Percentiles rank a stretch among this genome's conserved stretches.
phyloP scores from a whole-genome alignment of 23 tunicate species.

The Ciona savignyi region DNA sequence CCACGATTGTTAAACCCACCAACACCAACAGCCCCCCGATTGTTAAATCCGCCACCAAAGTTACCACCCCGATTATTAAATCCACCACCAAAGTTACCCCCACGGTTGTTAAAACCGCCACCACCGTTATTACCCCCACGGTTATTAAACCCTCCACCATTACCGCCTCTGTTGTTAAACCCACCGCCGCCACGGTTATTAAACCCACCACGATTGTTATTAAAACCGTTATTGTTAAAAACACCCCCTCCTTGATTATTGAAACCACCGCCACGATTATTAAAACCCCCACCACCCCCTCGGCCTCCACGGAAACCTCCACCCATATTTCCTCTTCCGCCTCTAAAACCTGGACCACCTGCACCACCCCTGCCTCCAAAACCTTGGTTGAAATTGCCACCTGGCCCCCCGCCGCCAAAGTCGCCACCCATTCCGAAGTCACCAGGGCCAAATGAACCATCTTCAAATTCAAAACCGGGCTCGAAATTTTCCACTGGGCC shows the following conservation, averaged over 20 bases:
- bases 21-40: constrained; percentile 27
- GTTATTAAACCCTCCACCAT: constrained; percentile 24
- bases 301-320: constrained; percentile 48
- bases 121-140: constrained; percentile 23
- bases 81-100: constrained; percentile 28
- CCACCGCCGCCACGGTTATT: constrained; percentile 22
- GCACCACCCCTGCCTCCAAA: constrained; percentile 14
- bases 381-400: constrained; percentile 22
- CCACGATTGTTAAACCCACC: constrained; percentile 23
- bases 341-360: constrained; percentile 30
- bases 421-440: constrained; percentile 6
- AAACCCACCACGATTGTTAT: constrained; percentile 3
- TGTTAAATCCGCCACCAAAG: constrained; percentile 45
- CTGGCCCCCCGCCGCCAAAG: constrained; percentile 23
- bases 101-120: constrained; percentile 7
- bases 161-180: constrained; percentile 25
- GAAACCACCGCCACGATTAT: constrained; percentile 33
- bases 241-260: constrained; percentile 38
- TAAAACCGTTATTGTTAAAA: too few relatives aligned
- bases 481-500: constrained; percentile 79
- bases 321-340: constrained; percentile 17
- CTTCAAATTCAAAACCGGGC: constrained; percentile 35
- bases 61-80: constrained; percentile 13
- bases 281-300: constrained; percentile 20
- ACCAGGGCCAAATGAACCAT: constrained; percentile 39